Evolutionary conservation across 2,113 vertebrate species (phyloP).

Genomic region (Vulpes lagopus): DNA sequence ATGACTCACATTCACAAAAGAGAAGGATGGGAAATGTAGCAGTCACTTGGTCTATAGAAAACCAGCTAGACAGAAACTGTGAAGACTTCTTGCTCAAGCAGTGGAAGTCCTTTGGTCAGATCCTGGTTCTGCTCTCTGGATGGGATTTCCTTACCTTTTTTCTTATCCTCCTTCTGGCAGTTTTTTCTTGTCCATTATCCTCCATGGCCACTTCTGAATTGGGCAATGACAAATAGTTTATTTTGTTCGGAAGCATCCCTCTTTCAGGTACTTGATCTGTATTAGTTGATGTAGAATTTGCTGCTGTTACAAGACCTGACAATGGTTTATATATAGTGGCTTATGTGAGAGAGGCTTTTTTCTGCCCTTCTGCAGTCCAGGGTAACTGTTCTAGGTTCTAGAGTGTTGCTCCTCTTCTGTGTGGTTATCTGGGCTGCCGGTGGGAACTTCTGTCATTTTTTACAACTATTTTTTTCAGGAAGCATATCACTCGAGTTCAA

Average conservation of each 20-base stretch:
- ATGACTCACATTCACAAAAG: slow-evolving; percentile 15
- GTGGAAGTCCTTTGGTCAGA: background rate
- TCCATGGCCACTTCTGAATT: background rate
- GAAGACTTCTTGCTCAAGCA: background rate
- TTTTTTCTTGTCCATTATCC: background rate
- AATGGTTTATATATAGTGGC: background rate
- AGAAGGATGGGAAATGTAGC: background rate
- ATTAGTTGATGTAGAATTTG: background rate
- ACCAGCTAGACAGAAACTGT: background rate
- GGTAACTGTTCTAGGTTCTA: slow-evolving; percentile 9
- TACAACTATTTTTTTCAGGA: background rate
- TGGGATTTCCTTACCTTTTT: slow-evolving; percentile 18
- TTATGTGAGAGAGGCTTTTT: background rate
- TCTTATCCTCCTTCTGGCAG: background rate
- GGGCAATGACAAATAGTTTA: background rate
- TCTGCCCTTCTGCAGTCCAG: background rate
- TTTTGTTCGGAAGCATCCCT: slow-evolving; percentile 25
- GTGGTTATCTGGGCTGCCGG: background rate
- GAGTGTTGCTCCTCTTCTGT: background rate
- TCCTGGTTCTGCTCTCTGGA: background rate
- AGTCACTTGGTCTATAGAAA: background rate
- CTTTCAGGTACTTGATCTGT: background rate
- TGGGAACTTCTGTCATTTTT: slow-evolving; percentile 30
- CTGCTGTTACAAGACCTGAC: background rate
- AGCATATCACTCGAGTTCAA: slow-evolving; percentile 9